Evolutionary conservation across 2,888 invertebrate genomes (phyloP).

Genomic region (Drosophila subsilvestris): DNA sequence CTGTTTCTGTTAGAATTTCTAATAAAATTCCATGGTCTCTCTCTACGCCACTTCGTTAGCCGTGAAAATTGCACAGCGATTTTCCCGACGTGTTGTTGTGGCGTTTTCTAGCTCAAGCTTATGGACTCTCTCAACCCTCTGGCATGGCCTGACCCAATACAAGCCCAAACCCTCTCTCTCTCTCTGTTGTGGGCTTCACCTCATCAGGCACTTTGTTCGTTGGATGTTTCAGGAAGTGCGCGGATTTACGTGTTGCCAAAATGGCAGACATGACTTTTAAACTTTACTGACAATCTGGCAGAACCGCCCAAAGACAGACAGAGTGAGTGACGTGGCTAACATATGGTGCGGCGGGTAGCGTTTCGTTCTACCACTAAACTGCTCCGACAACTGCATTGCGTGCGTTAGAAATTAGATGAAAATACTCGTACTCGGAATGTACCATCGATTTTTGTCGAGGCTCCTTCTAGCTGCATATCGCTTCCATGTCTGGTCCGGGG

Average conservation of each 20-base stretch:
- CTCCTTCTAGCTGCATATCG: conserved; percentile 15
- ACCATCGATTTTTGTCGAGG: conserved; percentile 58
- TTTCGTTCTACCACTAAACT: no score
- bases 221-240: conserved; percentile 31
- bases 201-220: conserved; percentile 30
- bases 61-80: conserved; percentile 40
- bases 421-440: conserved; percentile 38
- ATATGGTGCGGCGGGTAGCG: no score
- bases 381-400: conserved; percentile 57
- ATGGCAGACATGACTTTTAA: conserved; percentile 53
- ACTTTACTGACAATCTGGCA: conserved; percentile 47
- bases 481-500: no score
- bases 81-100: conserved; percentile 35
- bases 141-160: background rate
- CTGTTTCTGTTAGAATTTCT: conserved; percentile 21
- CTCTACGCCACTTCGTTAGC: conserved; percentile 29
- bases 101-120: conserved; percentile 24
- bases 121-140: background rate
- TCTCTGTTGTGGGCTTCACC: conserved; percentile 8
- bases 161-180: background rate
- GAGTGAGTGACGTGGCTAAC: no score
- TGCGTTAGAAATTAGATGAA: conserved; percentile 54
- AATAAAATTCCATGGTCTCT: conserved; percentile 24
- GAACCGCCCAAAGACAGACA: background rate
- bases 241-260: conserved; percentile 46